Base-by-base conservation (phyloP, 1,140 invertebrate species). In the Probaryconus sp. region DNA sequence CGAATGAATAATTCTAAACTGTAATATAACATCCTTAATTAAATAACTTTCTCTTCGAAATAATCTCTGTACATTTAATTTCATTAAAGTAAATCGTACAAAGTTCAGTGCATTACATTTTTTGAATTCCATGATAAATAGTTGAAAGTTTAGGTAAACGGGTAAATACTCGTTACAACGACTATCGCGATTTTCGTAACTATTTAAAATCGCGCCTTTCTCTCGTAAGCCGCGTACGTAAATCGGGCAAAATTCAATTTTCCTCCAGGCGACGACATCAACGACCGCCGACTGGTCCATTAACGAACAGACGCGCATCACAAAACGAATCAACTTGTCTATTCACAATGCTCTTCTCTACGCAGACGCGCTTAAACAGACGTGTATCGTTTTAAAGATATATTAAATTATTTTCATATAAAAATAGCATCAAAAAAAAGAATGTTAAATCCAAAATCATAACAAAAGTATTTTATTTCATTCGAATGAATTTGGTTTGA, bases 71-170 rank as follows among this genome's bases (percentile, higher is more conserved):
- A n/a, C n/a, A n/a, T n/a, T n/a, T n/a, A n/a, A n/a, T n/a, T n/a
- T n/a, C n/a, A n/a, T n/a, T n/a, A n/a, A n/a, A n/a, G n/a, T n/a
- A n/a, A n/a, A n/a, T n/a, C n/a, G n/a, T n/a, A n/a, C n/a, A n/a
- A n/a, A 58, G 35, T 48, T 37, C 1, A 11, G n/a, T 7, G 37
- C 64, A 70, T 71, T 71, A 71, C 50, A 71, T 71, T 71, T 63
- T n/a, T 63, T 42, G 56, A 63, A 63, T 63, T 48, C 67, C 30
- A 31, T 48, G 67, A 63, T 60, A 48, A 70, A 63, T 63, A 70
- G 56, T 63, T 61, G 55, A 70, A 55, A 56, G 55, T n/a, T n/a
- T n/a, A 53, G 48, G 11, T 51, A 60, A 45, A 37, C 11, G 42
- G 35, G 51, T 37, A 47, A 45, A 47, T 35, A 35, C 33, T 35